Evolutionary conservation across 2,888 invertebrate species (phyloP).

Genomic region (Ypsolopha sequella): DNA sequence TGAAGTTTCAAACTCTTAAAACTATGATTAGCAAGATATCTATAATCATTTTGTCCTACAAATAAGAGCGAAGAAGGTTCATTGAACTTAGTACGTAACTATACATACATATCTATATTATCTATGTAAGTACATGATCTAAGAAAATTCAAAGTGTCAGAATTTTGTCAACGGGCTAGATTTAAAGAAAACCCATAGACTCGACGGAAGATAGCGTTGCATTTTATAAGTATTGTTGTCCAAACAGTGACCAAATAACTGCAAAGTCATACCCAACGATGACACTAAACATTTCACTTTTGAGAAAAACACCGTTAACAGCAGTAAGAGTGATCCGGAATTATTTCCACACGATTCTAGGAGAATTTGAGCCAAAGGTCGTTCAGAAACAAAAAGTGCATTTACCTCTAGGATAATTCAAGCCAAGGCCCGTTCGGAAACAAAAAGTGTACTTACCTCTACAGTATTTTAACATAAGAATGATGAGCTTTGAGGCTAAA

Average conservation of each 20-base stretch:
- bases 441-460: not conserved
- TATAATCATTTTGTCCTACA: too few relatives aligned
- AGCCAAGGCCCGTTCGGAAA: too few relatives aligned
- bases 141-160: too few relatives aligned
- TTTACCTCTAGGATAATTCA: too few relatives aligned
- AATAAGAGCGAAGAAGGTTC: too few relatives aligned
- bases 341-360: constrained; percentile 3
- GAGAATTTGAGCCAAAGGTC: constrained; percentile 6
- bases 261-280: constrained; percentile 48
- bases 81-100: too few relatives aligned
- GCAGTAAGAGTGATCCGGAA: constrained; percentile 7
- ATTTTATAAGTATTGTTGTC: constrained; percentile 18
- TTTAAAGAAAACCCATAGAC: not conserved
- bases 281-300: constrained; percentile 50
- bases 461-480: constrained; percentile 16
- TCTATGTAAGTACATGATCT: too few relatives aligned
- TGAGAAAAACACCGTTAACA: constrained; percentile 26
- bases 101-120: too few relatives aligned
- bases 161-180: too few relatives aligned
- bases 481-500: constrained; percentile 18
- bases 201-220: not conserved
- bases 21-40: too few relatives aligned
- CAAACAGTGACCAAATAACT: constrained; percentile 10
- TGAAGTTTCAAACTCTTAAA: too few relatives aligned
- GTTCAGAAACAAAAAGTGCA: not conserved